Conservation (phyloP, 2,797 vertebrate genomes). For the Muraenolepis orangiensis region DNA sequence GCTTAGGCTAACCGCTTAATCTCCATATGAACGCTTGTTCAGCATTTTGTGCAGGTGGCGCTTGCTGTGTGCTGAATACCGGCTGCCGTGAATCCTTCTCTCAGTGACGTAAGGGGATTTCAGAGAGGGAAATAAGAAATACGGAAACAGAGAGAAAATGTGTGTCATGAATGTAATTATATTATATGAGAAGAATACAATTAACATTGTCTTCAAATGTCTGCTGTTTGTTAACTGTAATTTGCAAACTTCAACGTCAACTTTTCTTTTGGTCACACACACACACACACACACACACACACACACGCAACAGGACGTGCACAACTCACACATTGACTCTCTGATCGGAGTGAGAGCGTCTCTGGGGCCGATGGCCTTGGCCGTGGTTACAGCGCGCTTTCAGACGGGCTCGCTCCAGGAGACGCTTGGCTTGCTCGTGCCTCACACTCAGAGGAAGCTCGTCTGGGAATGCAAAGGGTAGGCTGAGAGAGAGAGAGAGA, state of each 20-base stretch:
- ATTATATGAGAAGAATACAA: slow-evolving; percentile 24
- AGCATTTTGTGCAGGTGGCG: no score
- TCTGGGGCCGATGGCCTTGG: slow-evolving; percentile 77
- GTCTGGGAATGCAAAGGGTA: slow-evolving; percentile 63
- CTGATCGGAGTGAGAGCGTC: slow-evolving; percentile 62
- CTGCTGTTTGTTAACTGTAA: slow-evolving; percentile 18
- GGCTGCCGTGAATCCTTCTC: slow-evolving; percentile 10
- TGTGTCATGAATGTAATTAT: slow-evolving; percentile 18
- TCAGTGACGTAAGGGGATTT: slow-evolving; percentile 24
- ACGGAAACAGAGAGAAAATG: slow-evolving; percentile 1
- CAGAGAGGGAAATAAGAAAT: slow-evolving; percentile 15
- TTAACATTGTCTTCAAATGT: not conserved
- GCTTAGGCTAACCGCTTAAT: slow-evolving; percentile 1
- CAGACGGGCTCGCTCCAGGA: slow-evolving; percentile 85
- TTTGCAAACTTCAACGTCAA: not conserved
- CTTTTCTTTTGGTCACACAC: not conserved
- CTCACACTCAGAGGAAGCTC: slow-evolving; percentile 82
- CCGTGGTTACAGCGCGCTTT: slow-evolving; percentile 85
- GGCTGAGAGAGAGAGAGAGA: slow-evolving; percentile 60
- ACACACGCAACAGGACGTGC: not conserved
- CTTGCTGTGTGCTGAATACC: slow-evolving; percentile 9
- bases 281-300: not conserved
- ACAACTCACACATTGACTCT: slow-evolving; percentile 67
- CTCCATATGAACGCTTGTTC: not conserved
- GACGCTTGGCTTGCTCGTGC: slow-evolving; percentile 87